Base-by-base conservation (phyloP, 1,140 invertebrate genomes). In the Calycopis cecrops region DNA sequence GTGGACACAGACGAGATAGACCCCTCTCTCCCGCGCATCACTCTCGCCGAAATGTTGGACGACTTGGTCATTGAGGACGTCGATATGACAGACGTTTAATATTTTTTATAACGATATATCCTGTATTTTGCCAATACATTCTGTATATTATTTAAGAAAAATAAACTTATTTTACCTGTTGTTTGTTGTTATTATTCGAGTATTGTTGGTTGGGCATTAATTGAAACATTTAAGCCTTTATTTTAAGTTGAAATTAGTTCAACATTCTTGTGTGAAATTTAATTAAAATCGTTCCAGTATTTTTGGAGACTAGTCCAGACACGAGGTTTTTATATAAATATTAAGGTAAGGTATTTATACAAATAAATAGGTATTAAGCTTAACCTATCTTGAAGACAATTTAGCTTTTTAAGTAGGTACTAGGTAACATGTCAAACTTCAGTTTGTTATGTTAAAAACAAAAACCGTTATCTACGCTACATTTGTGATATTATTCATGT, bases 21-120 rank as follows among this genome's bases (percentile, higher is more conserved):
- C 75, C 92, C 92, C 2, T 91, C 89, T 28, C 77, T 92, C 11
- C 98, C 97, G 1, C 90, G 92, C 63, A 96, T 99, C 56, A 96
- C 94, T n/a, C 89, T 99, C 0, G 94, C 96, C 58, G 98, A 99
- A 88, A 99, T 99, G 98, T 87, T 99, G 57, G 97, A 99, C 62
- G 98, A 99, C 88, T 88, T 99, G 58, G 89, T 88, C n/a, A 91
- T 97, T 37, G 92, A 94, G 55, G 94, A 95, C 71, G 90, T 91
- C 14, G 92, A 93, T 63, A 93, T 94, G 92, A 87, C 76, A 14
- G 90, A 92, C 68, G 84, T 82, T 9, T 66, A 35, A 63, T 52
- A 33, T 12, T 42, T 52, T 18, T 9, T 14, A n/a, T n/a, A n/a
- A n/a, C n/a, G n/a, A n/a, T n/a, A n/a, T n/a, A n/a, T n/a, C n/a